phyloP scores from a whole-genome alignment of 2,888 invertebrate genomes.

The Ormyrus thymus region DNA sequence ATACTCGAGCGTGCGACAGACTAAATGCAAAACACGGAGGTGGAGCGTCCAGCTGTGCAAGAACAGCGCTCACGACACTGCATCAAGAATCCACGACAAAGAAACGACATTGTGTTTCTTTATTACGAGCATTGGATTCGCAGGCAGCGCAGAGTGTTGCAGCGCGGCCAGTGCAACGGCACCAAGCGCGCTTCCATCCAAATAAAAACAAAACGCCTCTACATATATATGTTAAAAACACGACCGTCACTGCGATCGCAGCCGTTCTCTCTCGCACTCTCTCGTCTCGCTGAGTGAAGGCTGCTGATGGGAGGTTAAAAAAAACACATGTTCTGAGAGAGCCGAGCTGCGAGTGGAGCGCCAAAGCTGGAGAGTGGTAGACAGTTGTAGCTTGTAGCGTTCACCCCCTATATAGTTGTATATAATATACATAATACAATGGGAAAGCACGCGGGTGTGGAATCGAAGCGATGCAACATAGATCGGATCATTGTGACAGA shows the following conservation, averaged over 20 bases:
- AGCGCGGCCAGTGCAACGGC: constrained; percentile 20
- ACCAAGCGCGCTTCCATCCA: neutral
- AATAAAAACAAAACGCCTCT: constrained; percentile 32
- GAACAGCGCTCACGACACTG: constrained; percentile 6
- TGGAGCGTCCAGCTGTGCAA: constrained; percentile 7
- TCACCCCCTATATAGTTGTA: neutral
- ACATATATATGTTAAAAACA: constrained; percentile 21
- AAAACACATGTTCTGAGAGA: constrained; percentile 2
- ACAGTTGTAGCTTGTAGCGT: neutral
- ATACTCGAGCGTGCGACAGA: neutral
- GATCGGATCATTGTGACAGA: no score
- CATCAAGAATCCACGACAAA: constrained; percentile 31
- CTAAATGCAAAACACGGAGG: constrained; percentile 14
- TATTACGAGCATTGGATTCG: constrained; percentile 19
- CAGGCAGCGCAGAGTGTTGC: no score
- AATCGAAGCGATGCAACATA: constrained; percentile 1
- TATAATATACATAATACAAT: neutral
- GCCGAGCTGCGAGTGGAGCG: neutral
- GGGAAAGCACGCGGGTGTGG: no score
- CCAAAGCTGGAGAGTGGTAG: neutral
- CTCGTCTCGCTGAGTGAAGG: neutral
- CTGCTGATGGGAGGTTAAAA: constrained; percentile 23
- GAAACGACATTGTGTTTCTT: constrained; percentile 40
- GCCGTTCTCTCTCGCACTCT: neutral
- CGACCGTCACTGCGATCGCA: constrained; percentile 25